phyloP scores from a whole-genome alignment of 2,888 invertebrate genomes.

The Cheilosia grossa region DNA sequence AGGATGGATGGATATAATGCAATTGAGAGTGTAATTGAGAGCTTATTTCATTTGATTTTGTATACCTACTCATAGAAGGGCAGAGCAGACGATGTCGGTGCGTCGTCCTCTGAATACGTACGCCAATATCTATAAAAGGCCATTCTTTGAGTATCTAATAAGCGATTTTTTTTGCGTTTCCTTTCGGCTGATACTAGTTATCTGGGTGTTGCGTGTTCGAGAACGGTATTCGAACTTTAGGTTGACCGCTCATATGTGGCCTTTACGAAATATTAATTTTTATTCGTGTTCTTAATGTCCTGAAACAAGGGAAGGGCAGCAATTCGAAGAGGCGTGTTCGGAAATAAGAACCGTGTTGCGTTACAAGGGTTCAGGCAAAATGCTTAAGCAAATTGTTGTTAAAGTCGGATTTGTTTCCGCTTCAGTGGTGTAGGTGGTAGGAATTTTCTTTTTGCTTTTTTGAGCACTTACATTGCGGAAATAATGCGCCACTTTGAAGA shows the following conservation, averaged over 20 bases:
- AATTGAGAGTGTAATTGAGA: slow-evolving; percentile 69
- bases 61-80: background rate
- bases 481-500: too few relatives aligned
- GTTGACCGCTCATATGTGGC: background rate
- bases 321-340: background rate
- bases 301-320: background rate
- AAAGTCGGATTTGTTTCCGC: too few relatives aligned
- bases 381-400: background rate
- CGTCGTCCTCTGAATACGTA: background rate
- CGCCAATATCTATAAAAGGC: slow-evolving; percentile 1
- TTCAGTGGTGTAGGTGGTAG: too few relatives aligned
- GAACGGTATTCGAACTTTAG: background rate
- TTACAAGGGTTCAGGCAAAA: background rate
- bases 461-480: too few relatives aligned
- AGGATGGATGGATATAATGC: slow-evolving; percentile 58
- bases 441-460: too few relatives aligned
- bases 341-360: too few relatives aligned
- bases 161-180: slow-evolving; percentile 7
- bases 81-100: background rate
- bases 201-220: slow-evolving; percentile 10
- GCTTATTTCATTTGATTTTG: slow-evolving; percentile 66
- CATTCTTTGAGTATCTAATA: slow-evolving; percentile 22
- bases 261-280: background rate
- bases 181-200: slow-evolving; percentile 5
- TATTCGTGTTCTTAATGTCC: background rate